Base-by-base conservation (phyloP, 2,888 invertebrate species). In the Brachyopa scutellaris region DNA sequence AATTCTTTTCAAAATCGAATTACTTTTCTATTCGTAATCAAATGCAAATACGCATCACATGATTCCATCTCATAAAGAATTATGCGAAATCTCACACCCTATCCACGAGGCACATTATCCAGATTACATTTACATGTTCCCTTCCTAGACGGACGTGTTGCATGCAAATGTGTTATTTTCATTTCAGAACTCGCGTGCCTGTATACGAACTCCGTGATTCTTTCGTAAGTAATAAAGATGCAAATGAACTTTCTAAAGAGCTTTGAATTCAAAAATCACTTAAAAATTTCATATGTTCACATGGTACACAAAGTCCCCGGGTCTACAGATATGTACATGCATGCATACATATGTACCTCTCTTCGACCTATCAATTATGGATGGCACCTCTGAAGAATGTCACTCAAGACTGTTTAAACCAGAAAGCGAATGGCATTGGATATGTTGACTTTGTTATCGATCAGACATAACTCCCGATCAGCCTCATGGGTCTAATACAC, bases 141-240 rank as follows among this genome's bases (percentile, higher is more conserved):
- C 1, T 33, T 7, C n/a, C 38, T 36, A 64, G 38, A 64, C 45
- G 23, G 45, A 55, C 36, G 62, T 62, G 55, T 45, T 64, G 73
- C 62, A 73, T 73, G 55, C 73, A 73, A 73, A 73, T 64, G 42
- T 53, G 23, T 67, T 21, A 21, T 23, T 45, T 42, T 21, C 7
- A 5, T 21, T 19, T 61, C 17, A 42, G 23, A 53, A 36, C 40
- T 21, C 19, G 21, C 15, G 13, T 47, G 36, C 38, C 11, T 15
- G 21, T 38, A 61, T 36, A 36, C 26, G 19, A 15, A 47, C 21
- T 73, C 23, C 62, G 36, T 47, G 51, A 53, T 55, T 73, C 73
- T 55, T 73, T 62, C 36, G 62, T 62, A 36, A 45, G 73, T 73
- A 64, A 73, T 73, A 73, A 73, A 73, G 53, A 73, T 73, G 73